Evolutionary conservation across 2,888 invertebrate species (phyloP).

Genomic region (Carpatolechia fugitivella): DNA sequence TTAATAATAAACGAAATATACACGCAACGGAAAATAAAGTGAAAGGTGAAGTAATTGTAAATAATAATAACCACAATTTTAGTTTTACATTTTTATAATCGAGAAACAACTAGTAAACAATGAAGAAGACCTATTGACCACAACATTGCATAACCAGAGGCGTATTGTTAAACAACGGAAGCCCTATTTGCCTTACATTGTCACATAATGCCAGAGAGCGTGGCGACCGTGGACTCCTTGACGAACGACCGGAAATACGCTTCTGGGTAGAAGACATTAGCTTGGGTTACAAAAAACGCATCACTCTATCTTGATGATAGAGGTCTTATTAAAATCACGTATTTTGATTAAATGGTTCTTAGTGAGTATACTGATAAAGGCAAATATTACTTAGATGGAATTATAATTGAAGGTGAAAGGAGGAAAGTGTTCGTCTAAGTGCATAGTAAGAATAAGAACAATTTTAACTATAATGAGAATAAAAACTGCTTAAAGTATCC

Average conservation of each 20-base stretch:
- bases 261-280: constrained; percentile 25
- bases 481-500: no score
- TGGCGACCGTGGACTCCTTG: constrained; percentile 51
- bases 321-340: not conserved
- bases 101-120: constrained; percentile 3
- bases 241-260: constrained; percentile 31
- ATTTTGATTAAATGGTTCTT: no score
- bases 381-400: no score
- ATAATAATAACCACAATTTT: no score
- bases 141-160: constrained; percentile 10
- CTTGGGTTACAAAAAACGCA: not conserved
- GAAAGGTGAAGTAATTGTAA: no score
- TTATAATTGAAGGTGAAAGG: no score
- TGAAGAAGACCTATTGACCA: constrained; percentile 8
- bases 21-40: no score
- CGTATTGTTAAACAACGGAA: constrained; percentile 18
- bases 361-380: no score
- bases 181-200: constrained; percentile 19
- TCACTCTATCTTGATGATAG: not conserved
- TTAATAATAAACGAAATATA: not conserved
- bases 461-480: no score
- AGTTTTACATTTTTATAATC: no score
- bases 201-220: constrained; percentile 27
- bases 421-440: no score
- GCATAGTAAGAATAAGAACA: no score